A percentile compares a stretch with the other conserved stretches of the same genome.
phyloP scores from a whole-genome alignment of 2,113 vertebrate genomes.

The Anoura caudifer region DNA sequence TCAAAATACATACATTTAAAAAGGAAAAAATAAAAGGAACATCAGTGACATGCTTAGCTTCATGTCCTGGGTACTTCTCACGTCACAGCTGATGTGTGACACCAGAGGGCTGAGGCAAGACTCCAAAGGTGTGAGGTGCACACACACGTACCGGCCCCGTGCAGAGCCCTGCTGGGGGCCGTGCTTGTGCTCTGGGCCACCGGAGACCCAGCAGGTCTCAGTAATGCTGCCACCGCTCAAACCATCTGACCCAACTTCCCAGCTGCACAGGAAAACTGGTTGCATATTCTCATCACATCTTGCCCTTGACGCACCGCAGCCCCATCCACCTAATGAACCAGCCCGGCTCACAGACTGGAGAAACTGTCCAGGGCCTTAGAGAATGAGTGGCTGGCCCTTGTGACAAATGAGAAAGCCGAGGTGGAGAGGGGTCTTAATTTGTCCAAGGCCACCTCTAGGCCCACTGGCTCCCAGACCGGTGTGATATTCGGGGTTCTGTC shows the following conservation, averaged over 20 bases:
- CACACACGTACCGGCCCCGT: rapidly evolving
- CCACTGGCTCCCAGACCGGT: neutral
- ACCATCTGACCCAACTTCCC: neutral
- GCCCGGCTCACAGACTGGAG: neutral
- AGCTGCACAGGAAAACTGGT: neutral
- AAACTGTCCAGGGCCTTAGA: neutral
- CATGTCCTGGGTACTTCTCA: neutral
- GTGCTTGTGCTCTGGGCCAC: neutral
- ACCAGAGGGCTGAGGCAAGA: neutral
- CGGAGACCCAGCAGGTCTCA: neutral
- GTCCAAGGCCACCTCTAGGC: neutral
- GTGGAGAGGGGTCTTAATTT: neutral
- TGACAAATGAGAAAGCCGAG: neutral
- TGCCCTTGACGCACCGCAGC: neutral
- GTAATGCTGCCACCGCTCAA: neutral
- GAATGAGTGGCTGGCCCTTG: neutral
- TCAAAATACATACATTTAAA: neutral
- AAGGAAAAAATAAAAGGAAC: neutral
- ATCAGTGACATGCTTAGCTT: neutral
- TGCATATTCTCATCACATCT: neutral
- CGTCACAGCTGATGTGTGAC: rapidly evolving
- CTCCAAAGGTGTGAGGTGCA: neutral
- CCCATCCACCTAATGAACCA: neutral
- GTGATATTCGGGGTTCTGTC: neutral
- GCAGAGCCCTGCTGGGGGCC: neutral